These are phyloP conservation scores for Taenioides sp. DNA, from an alignment of 2,797 vertebrate species.

Conservation along the genomic window DNA sequence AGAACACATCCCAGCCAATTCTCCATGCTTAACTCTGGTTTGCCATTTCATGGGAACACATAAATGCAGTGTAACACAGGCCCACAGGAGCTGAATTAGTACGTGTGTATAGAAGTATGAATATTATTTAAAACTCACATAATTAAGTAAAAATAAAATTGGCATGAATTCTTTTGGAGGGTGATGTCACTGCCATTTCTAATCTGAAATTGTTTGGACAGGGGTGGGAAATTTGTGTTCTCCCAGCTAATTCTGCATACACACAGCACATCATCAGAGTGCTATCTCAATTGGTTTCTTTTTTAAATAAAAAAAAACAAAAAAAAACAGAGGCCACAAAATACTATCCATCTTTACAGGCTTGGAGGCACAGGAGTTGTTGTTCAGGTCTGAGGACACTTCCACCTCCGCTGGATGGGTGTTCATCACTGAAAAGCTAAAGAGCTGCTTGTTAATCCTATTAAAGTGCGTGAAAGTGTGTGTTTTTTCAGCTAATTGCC, in stretches of 20 bases:
- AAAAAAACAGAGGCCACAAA: too few species aligned
- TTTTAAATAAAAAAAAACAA: too few species aligned
- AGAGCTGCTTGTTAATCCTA: constrained; percentile 66
- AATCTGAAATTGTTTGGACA: background rate
- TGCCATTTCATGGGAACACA: background rate
- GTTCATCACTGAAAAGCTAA: constrained; percentile 64
- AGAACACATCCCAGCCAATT: background rate
- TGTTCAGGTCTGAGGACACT: constrained; percentile 33
- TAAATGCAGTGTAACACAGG: background rate
- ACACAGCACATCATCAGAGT: too few species aligned
- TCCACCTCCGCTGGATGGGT: constrained; percentile 33
- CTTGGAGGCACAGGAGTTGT: constrained; percentile 23
- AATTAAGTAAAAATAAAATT: too few species aligned
- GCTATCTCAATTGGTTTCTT: background rate
- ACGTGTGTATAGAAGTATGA: too few species aligned
- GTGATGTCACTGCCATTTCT: too few species aligned
- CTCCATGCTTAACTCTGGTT: background rate
- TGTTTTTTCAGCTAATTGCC: constrained; percentile 70
- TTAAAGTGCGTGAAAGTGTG: constrained; percentile 56
- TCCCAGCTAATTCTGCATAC: too few species aligned
- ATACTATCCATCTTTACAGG: constrained; percentile 20
- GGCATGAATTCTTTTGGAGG: too few species aligned
- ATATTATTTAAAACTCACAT: too few species aligned
- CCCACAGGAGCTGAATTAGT: background rate
- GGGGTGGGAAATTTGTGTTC: background rate